These are phyloP conservation scores for Mastacembelus armatus DNA, from an alignment of 2,797 vertebrate species.

Conservation along the genomic window DNA sequence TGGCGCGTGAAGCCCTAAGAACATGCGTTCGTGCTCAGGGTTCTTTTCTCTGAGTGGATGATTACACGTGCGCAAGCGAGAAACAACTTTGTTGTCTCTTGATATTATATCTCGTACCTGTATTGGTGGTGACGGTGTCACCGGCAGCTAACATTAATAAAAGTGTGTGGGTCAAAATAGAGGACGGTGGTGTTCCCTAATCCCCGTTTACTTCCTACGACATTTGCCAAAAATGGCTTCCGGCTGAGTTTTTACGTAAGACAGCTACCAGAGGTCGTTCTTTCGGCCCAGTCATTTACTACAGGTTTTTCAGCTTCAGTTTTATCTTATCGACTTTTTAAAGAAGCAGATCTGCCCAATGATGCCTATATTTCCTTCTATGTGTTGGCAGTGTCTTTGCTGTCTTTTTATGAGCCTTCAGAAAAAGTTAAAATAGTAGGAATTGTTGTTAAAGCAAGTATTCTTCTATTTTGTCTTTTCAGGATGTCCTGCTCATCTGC, in stretches of 20 bases:
- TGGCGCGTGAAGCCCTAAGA: not conserved
- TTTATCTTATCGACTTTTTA: not conserved
- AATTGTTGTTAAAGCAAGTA: not conserved
- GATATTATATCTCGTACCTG: no score
- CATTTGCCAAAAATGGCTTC: slow-evolving; percentile 76
- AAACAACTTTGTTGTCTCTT: no score
- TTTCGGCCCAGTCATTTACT: slow-evolving; percentile 14
- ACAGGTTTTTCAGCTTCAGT: not conserved
- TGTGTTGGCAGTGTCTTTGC: not conserved
- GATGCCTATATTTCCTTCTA: fast-evolving
- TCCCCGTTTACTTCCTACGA: slow-evolving; percentile 50
- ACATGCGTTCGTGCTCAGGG: not conserved
- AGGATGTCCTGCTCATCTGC: slow-evolving; percentile 86
- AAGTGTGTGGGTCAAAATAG: not conserved
- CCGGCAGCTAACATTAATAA: no score
- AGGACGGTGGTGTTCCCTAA: not conserved
- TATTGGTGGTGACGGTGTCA: no score
- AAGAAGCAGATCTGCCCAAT: not conserved
- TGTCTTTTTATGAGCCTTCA: not conserved
- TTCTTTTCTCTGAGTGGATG: slow-evolving; percentile 60
- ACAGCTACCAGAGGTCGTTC: not conserved
- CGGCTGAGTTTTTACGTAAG: slow-evolving; percentile 16
- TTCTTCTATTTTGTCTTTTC: slow-evolving; percentile 55
- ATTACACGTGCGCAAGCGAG: slow-evolving; percentile 68
- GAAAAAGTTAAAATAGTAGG: not conserved